Conservation (phyloP, 53 echinoderm and acorn worm genomes). For the Echinometra lucunter region DNA sequence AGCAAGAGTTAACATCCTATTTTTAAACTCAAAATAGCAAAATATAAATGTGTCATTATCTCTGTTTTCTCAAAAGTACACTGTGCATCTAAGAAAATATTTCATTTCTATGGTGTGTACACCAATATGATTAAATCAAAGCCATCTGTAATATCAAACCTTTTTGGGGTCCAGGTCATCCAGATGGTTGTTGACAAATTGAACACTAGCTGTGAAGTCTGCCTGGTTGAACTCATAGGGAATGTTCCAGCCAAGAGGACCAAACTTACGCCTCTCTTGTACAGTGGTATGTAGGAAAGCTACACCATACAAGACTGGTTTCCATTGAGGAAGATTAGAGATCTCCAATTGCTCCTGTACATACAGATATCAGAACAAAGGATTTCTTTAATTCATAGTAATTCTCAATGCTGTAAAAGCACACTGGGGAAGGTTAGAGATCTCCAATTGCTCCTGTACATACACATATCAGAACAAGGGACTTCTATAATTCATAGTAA, state of each 20-base stretch:
- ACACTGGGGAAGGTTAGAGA: slow-evolving; percentile 89
- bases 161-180: slow-evolving; percentile 98
- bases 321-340: slow-evolving; percentile 95
- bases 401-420: background rate
- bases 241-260: slow-evolving; percentile 98
- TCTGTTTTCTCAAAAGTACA: background rate
- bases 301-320: slow-evolving; percentile 94
- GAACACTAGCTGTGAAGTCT: slow-evolving; percentile 94
- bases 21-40: no score
- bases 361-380: background rate
- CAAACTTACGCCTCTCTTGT: slow-evolving; percentile 98
- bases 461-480: background rate
- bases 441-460: slow-evolving; percentile 94
- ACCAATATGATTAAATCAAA: no score
- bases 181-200: slow-evolving; percentile 98
- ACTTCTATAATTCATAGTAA: background rate
- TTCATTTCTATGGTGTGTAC: no score
- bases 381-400: background rate
- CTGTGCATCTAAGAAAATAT: no score
- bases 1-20: no score
- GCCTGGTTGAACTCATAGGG: slow-evolving; percentile 99
- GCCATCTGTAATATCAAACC: slow-evolving; percentile 69
- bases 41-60: background rate
- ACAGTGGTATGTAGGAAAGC: slow-evolving; percentile 99
- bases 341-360: slow-evolving; percentile 96